phyloP scores from a whole-genome alignment of 2,888 invertebrate species.

The Dyspetes luteomarginatus region DNA sequence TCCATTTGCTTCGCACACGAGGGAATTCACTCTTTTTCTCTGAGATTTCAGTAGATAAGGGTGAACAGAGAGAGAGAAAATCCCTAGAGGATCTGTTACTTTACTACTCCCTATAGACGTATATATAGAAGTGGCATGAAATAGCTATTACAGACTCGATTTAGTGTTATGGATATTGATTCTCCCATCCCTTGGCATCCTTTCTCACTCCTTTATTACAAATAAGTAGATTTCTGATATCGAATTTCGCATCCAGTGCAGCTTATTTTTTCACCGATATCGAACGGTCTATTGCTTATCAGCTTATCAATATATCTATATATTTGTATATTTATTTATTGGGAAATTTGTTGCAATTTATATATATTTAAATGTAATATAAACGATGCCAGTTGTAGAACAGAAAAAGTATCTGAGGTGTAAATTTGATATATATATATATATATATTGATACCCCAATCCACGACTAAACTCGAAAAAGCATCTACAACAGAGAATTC shows the following conservation, averaged over 20 bases:
- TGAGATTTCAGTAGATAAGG: neutral
- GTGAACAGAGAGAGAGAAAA: conserved; percentile 5
- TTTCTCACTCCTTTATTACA: neutral
- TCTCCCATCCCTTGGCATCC: neutral
- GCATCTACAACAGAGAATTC: too few species aligned
- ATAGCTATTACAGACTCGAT: conserved; percentile 18
- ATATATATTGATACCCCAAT: too few species aligned
- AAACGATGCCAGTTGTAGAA: too few species aligned
- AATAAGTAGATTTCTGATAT: conserved; percentile 29
- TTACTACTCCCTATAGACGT: neutral
- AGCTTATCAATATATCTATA: neutral
- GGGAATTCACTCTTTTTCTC: neutral
- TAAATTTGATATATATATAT: too few species aligned
- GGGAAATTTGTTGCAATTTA: too few species aligned
- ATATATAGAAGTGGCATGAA: conserved; percentile 15
- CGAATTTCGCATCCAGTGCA: neutral
- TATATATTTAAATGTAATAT: too few species aligned
- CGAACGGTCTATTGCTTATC: neutral
- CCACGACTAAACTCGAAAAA: too few species aligned
- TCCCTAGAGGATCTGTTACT: conserved; percentile 20
- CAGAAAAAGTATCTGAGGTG: too few species aligned
- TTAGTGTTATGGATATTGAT: conserved; percentile 42
- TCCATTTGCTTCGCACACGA: neutral
- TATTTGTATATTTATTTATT: neutral
- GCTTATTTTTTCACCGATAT: neutral